Base-by-base conservation (phyloP, 1,140 invertebrate genomes). In the Scaptomyza hsui region DNA sequence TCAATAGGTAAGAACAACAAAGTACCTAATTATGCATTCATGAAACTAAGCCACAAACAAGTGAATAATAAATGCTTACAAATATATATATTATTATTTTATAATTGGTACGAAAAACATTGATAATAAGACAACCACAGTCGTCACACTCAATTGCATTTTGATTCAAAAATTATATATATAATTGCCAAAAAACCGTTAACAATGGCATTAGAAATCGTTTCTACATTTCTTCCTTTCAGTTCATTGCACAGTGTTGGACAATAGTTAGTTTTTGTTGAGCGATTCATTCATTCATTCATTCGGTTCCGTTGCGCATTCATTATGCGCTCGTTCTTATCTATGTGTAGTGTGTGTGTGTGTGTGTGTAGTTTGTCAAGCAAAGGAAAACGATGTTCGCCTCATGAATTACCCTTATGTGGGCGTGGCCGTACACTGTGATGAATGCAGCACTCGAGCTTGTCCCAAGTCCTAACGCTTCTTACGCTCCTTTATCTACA, bases 301-400 rank as follows among this genome's bases (percentile, higher is more conserved):
- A 19, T 52, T 60, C 49, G 29, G 9, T 32, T 32, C 29, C 26
- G 26, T 61, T 47, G 41, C 15, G 52, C 35, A 68, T 44, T 55
- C 45, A 49, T 52, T 52, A 21, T 47, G 18, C 52, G 62, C 76
- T 75, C 42, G 49, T 15, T 39, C 62, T 56, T 64, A 64, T 64
- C 51, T 64, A 29, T 53, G 52, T 29, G 7, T 24, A 24, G 24
- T 24, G n/a, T n/a, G n/a, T n/a, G n/a, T n/a, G n/a, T n/a, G n/a
- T n/a, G n/a, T 64, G 63, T 75, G 68, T 64, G 63, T 75, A 68
- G 62, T 72, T 80, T 80, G 77, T 80, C 77, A 72, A 62, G 59
- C 37, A 12, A 53, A 39, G 19, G 55, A 48, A 74, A 71, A 57
- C 76, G 42, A 29, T 53, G 63, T 18, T 75, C 72, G 72, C 61